Percentiles rank a stretch among this genome's conserved stretches.
Evolutionary conservation across 2,113 vertebrate species (phyloP).

Genomic region (Periophthalmus modestus): DNA sequence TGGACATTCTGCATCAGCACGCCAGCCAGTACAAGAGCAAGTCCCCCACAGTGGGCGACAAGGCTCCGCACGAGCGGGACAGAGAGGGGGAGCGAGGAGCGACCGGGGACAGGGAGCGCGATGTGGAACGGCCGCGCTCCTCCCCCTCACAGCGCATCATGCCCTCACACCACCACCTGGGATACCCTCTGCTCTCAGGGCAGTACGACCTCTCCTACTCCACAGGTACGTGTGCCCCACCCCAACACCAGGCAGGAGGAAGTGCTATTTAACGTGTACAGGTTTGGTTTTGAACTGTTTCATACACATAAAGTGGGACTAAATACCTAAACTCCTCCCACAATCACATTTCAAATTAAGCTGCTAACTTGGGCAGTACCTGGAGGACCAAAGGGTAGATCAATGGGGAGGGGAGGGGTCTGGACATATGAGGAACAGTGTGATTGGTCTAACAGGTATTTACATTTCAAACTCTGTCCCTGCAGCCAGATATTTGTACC

Average conservation of each 20-base stretch:
- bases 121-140: conserved; percentile 88
- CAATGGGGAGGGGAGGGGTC: too few relatives aligned
- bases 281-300: too few relatives aligned
- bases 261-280: too few relatives aligned
- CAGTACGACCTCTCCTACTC: conserved; percentile 96
- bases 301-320: too few relatives aligned
- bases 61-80: conserved; percentile 88
- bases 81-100: conserved; percentile 79
- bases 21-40: conserved; percentile 99
- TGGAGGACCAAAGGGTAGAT: too few relatives aligned
- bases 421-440: too few relatives aligned
- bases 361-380: background rate
- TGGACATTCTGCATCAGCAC: conserved; percentile 97
- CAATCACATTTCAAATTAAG: background rate
- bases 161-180: conserved; percentile 94
- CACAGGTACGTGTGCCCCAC: conserved; percentile 83
- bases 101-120: conserved; percentile 73
- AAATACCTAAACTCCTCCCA: too few relatives aligned
- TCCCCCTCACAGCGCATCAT: conserved; percentile 96
- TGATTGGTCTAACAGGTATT: too few relatives aligned
- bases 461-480: too few relatives aligned
- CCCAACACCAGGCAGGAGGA: too few relatives aligned
- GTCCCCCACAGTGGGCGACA: conserved; percentile 92
- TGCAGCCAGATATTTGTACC: too few relatives aligned
- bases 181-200: conserved; percentile 91